Percentiles rank a stretch among this genome's conserved stretches.
Evolutionary conservation across 2,797 vertebrate genomes (phyloP).

Genomic region (Platyrinchus mystaceus): DNA sequence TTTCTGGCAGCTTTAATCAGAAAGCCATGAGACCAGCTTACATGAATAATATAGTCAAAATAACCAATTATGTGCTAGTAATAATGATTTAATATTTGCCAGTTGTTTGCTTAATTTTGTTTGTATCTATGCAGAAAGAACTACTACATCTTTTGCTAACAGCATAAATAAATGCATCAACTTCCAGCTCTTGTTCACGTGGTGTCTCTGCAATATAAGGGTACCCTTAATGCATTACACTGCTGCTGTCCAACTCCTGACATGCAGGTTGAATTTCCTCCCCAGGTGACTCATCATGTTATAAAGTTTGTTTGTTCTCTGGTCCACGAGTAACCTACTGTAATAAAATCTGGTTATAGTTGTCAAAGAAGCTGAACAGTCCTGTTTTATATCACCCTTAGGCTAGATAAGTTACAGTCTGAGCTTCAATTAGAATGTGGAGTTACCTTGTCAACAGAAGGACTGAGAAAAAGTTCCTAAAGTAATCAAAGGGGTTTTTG

Average conservation of each 20-base stretch:
- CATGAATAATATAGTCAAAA: not conserved
- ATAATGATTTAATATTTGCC: not conserved
- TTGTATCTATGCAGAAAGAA: not conserved
- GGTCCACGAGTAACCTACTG: not conserved
- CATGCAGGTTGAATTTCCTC: not conserved
- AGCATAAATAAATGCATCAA: not conserved
- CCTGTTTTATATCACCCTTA: not conserved
- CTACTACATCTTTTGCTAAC: not conserved
- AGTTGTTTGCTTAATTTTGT: not conserved
- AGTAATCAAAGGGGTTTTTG: not conserved
- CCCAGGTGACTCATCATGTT: not conserved
- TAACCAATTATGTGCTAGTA: not conserved
- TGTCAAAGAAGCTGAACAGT: not conserved
- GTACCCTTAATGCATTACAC: not conserved
- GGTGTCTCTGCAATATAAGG: not conserved
- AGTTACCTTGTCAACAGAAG: not conserved
- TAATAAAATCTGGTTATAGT: not conserved
- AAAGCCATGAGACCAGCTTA: not conserved
- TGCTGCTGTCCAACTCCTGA: not conserved
- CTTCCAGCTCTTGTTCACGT: not conserved
- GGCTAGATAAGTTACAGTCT: not conserved
- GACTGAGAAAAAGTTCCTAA: not conserved
- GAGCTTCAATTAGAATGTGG: not conserved
- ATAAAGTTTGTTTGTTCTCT: conserved; percentile 26
- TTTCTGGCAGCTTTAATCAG: not conserved